phyloP scores from a whole-genome alignment of 2,113 vertebrate species.

The Pomatorhinus ruficollis region DNA sequence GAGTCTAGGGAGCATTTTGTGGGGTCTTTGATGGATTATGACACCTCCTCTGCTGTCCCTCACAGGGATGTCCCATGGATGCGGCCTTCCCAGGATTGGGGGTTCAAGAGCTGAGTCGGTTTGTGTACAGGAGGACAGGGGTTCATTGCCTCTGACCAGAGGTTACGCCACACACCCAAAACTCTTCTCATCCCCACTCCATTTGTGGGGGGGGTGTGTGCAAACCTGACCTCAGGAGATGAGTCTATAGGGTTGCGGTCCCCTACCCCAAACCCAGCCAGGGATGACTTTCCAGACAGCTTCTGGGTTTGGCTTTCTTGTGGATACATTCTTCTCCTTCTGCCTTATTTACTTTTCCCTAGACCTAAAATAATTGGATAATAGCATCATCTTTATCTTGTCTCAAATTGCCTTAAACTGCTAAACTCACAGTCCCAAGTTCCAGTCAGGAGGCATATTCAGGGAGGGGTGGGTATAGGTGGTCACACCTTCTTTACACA shows the following conservation, averaged over 20 bases:
- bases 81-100: rapidly evolving
- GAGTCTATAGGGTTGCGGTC: too few species aligned
- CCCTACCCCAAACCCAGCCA: neutral
- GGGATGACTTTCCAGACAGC: neutral
- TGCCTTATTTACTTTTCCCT: neutral
- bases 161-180: neutral
- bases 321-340: neutral
- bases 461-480: neutral
- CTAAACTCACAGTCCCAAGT: neutral
- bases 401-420: neutral
- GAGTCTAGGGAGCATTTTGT: neutral
- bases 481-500: neutral
- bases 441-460: neutral
- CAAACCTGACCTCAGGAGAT: neutral
- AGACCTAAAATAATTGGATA: neutral
- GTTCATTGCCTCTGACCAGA: neutral
- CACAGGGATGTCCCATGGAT: too few species aligned
- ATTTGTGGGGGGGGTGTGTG: neutral
- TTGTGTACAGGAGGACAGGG: neutral
- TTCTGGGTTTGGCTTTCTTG: neutral
- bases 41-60: neutral
- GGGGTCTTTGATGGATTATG: neutral
- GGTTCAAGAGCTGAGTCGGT: rapidly evolving
- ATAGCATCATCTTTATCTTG: neutral
- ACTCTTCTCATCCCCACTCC: rapidly evolving